Evolutionary conservation across 2,888 invertebrate species (phyloP).

Genomic region (Coremacera marginata): DNA sequence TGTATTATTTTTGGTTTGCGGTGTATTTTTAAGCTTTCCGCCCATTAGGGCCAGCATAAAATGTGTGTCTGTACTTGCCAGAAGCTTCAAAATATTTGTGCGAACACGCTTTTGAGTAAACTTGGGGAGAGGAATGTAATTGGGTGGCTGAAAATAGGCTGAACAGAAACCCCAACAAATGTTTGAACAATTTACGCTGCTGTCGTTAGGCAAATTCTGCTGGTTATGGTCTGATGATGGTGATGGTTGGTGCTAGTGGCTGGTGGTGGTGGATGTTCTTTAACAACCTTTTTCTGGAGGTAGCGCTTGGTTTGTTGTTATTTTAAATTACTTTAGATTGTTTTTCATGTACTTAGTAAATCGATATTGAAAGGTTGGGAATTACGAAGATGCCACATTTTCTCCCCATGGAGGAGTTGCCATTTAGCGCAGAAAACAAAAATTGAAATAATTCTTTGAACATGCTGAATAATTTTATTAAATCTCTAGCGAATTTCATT

Average conservation of each 20-base stretch:
- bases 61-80: not conserved
- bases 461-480: not conserved
- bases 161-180: not conserved
- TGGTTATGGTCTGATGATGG: not conserved
- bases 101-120: not conserved
- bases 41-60: not conserved
- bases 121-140: not conserved
- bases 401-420: not conserved
- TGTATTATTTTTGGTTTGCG: not conserved
- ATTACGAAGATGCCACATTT: no score
- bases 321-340: not conserved
- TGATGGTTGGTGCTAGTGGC: not conserved
- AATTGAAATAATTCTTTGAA: not conserved
- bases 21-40: not conserved
- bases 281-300: no score
- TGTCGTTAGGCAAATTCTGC: not conserved
- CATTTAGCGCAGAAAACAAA: not conserved
- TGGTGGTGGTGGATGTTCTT: not conserved
- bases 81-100: constrained; percentile 18
- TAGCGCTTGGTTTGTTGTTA: not conserved
- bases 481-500: no score
- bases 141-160: not conserved
- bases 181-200: not conserved
- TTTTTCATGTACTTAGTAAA: not conserved
- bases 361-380: not conserved